Percentiles rank a stretch among this genome's conserved stretches.
Evolutionary conservation across 2,888 invertebrate genomes (phyloP).

Genomic region (Aquatica leii): DNA sequence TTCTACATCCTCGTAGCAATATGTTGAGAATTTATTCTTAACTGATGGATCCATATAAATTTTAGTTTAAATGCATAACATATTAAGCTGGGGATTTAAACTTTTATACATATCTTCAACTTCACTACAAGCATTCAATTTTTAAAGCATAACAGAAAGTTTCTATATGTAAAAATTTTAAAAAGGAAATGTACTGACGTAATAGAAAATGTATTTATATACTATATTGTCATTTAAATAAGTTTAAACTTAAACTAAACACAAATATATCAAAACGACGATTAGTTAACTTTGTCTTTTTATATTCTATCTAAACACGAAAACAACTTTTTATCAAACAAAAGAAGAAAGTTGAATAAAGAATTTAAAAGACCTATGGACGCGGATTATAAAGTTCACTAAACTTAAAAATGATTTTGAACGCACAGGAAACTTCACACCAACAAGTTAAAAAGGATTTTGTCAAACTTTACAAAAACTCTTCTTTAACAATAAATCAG

Average conservation of each 20-base stretch:
- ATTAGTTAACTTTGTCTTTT: background rate
- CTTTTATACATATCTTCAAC: constrained; percentile 15
- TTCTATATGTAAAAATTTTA: background rate
- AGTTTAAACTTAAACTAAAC: background rate
- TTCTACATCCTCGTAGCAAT: too few species aligned
- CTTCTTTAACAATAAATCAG: constrained; percentile 14
- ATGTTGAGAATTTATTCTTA: constrained; percentile 11
- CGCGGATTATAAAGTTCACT: constrained; percentile 3
- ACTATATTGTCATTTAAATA: too few species aligned
- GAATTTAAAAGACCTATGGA: background rate
- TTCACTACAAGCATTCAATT: too few species aligned
- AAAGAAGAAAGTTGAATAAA: background rate
- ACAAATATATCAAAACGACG: background rate
- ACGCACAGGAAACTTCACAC: constrained; percentile 12
- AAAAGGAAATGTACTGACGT: background rate
- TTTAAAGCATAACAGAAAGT: background rate
- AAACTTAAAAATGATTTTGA: constrained; percentile 8
- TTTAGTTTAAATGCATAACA: constrained; percentile 22
- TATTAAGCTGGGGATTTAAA: constrained; percentile 19
- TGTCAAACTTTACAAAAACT: constrained; percentile 7
- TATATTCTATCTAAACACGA: background rate
- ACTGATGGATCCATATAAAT: background rate
- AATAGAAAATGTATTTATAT: too few species aligned
- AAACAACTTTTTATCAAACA: constrained; percentile 5
- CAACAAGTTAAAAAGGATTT: constrained; percentile 16